Base-by-base conservation (phyloP, 2,888 invertebrate genomes). In the Drosophila suboccidentalis region DNA sequence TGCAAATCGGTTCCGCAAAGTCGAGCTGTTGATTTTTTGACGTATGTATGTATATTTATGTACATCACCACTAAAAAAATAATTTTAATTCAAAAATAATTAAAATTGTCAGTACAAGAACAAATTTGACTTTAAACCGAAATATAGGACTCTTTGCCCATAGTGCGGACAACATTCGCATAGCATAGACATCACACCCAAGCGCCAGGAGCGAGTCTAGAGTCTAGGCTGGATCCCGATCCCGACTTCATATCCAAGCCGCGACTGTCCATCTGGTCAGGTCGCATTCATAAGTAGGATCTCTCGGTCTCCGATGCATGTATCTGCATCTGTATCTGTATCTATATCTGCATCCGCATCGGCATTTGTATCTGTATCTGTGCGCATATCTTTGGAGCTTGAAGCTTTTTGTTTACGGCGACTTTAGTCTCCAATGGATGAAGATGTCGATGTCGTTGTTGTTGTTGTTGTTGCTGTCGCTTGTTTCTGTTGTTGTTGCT, bases 181-280 rank as follows among this genome's bases (percentile, higher is more conserved):
- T 46, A 60, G 57, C 61, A 44, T 49, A 62, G 57, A 71, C 80
- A 82, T 81, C 88, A 83, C 84, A 83, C 82, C 88, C 80, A 78
- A 88, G 80, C 78, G 88, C 79, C 82, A 86, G 82, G 73, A 88
- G 82, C 85, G 51, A 62, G 59, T 49, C 47, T 13, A 38, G 36
- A 62, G 59, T 49, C 58, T 17, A 46, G 36, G 34, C n/a, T 38
- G n/a, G 38, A n/a, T 32, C 29, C 17, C 11, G 43, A n/a, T 43
- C 17, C 43, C 43, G 51, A 55, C 15, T 59, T 54, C 62, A 50
- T 26, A 68, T 51, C 54, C 71, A 49, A 50, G 59, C 17, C 17
- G 0, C 10, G 34, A 51, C 62, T 60, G 71, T 71, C 75, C 78
- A 66, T 58, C 50, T 63, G 78, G 61, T 55, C 71, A 61, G 71